Conservation (phyloP, 2,888 invertebrate genomes). For the Ormyrus rosae region DNA sequence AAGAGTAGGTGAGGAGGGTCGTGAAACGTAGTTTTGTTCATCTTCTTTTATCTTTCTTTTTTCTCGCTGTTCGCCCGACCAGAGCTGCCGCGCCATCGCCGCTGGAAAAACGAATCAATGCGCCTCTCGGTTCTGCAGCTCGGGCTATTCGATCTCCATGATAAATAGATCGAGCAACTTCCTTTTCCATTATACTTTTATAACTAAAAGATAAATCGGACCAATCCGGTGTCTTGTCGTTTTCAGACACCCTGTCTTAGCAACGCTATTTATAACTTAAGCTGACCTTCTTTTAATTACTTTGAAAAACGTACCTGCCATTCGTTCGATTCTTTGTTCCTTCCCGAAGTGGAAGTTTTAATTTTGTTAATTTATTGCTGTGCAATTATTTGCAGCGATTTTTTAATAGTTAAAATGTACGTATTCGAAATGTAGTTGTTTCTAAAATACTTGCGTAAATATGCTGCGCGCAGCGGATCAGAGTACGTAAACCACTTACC, state of each 20-base stretch:
- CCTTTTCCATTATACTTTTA: constrained; percentile 29
- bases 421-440: no score
- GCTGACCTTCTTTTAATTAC: no score
- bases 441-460: no score
- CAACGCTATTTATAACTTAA: background rate
- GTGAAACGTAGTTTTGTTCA: background rate
- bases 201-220: constrained; percentile 48
- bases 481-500: no score
- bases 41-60: background rate
- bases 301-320: no score
- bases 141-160: constrained; percentile 47
- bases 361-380: no score
- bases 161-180: constrained; percentile 50
- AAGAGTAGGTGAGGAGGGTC: no score
- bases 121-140: constrained; percentile 7
- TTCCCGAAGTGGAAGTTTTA: no score
- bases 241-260: background rate
- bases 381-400: no score
- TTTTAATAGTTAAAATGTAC: no score
- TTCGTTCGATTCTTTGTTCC: no score
- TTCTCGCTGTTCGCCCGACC: background rate
- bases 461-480: no score
- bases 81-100: background rate
- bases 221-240: background rate
- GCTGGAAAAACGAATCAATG: background rate